phyloP scores from a whole-genome alignment of 1,140 invertebrate genomes.

The Carcinoscorpius rotundicauda region DNA sequence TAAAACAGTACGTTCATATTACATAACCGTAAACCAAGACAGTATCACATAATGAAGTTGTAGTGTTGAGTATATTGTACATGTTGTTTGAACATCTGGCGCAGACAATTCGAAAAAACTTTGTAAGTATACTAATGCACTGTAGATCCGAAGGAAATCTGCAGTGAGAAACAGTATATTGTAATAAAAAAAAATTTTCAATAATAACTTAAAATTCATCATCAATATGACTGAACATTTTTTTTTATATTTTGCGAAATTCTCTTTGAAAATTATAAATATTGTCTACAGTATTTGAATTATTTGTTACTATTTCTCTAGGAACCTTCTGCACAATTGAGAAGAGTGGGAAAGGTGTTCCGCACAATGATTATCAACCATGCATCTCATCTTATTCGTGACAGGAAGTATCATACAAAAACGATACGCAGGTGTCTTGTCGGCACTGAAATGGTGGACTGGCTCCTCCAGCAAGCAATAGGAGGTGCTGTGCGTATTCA shows the following conservation, averaged over 20 bases:
- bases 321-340: conserved; percentile 48
- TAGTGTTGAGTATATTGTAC: no score
- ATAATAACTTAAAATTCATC: no score
- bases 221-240: no score
- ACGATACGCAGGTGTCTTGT: conserved; percentile 40
- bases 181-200: no score
- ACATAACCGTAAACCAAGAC: no score
- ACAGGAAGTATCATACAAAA: conserved; percentile 38
- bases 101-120: no score
- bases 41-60: no score
- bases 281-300: not conserved
- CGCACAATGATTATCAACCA: conserved; percentile 52
- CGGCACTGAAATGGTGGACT: conserved; percentile 63
- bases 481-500: conserved; percentile 34
- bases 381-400: conserved; percentile 47
- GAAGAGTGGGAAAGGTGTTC: conserved; percentile 52
- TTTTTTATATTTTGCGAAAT: conserved; percentile 1
- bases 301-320: conserved; percentile 13
- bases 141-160: no score
- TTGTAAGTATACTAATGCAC: no score
- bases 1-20: no score
- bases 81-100: no score
- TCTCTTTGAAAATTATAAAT: not conserved
- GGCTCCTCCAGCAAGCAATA: conserved; percentile 45
- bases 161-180: no score